Evolutionary conservation across 53 echinoderm and acorn worm species (phyloP), one percentile per base, ranked within the genome.

Genomic region (Paelopatides confundens): DNA sequence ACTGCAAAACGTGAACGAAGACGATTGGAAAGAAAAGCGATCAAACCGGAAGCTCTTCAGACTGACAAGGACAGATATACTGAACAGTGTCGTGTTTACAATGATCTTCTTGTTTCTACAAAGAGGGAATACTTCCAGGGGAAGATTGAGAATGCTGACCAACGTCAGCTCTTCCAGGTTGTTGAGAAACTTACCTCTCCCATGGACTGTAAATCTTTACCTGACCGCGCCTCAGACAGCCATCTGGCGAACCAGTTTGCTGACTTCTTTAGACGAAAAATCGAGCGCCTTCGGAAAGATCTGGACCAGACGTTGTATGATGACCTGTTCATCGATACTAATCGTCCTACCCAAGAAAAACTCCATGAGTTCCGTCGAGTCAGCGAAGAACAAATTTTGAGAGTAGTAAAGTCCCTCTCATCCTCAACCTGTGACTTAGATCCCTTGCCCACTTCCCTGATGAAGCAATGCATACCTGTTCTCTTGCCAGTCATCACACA

Each of bases 201-300:
- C 12, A 26, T 34, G 35, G 69, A 27, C 28, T 15, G 17, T 0
- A 48, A 9, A 13, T 21, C 13, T n/a, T n/a, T 89, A 13, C 69
- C 82, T 14, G 69, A 82, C 15, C 13, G 23, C 21, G 17, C 15
- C 11, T 1, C 10, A 18, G 31, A 40, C 40, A 8, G 48, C n/a
- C 32, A 89, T 36, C 63, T 89, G 17, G 90, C 85, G 4, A 24
- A 85, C 14, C 27, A 34, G 9, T 89, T 89, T 63, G 38, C 62
- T 21, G 40, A 85, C 26, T 89, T 85, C 90, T 89, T 89, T 30
- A 6, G 68, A 2, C 8, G 37, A 24, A 89, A 89, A 38, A 85
- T 89, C 49, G 18, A 31, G 10, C 71, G 47, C 6, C 31, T 85
- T 23, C 70, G 85, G 31, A 63, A 85, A 9, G 21, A 85, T 11